Base-by-base conservation (phyloP, 2,797 vertebrate species). In the Oryzias dopingdopingensis region DNA sequence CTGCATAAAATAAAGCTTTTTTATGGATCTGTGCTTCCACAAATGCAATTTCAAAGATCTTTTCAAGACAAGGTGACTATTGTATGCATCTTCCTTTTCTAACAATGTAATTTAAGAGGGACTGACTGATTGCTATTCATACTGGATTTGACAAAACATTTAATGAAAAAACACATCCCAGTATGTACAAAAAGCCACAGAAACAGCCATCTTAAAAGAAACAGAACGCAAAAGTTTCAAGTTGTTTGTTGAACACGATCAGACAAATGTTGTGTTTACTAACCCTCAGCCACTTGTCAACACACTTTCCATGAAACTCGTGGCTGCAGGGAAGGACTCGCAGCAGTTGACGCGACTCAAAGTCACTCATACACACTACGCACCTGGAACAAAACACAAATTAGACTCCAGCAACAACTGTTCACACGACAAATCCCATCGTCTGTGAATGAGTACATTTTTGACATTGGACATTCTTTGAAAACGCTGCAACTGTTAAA, bases 361-460 rank as follows among this genome's bases (percentile, higher is more conserved):
- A 99, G 90, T 99, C 97, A 86, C 96, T 98, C 97, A 99, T 98
- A 86, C 97, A 99, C 67, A 99, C 97, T 84, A 99, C 97, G 84
- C 97, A 99, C 84, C 89, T 90, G 85, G 46, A 82, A 72, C 62
- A 6, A 55, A 4, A 48, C 10, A 40, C 51, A 10, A 42, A 20
- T 49, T 20, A 8, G 17, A 8, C 0, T 24, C 6, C 63, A 58
- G 29, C 17, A 42, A 56, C 24, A 1, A 46, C 18, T 42, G 44
- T 65, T 66, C 7, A 50, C 48, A 49, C 15, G 32, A 37, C 10
- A 37, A 37, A 37, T 37, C 23, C 16, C 41, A 6, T 2, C 22
- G 6, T 6, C 15, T 14, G 15, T 49, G 57, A 61, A 22, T 0
- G 5, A 51, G 37, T 14, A 0, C 6, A 5, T 24, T 1, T 8